phyloP scores from a whole-genome alignment of 2,113 vertebrate species.

The Cyprinus carpio region DNA sequence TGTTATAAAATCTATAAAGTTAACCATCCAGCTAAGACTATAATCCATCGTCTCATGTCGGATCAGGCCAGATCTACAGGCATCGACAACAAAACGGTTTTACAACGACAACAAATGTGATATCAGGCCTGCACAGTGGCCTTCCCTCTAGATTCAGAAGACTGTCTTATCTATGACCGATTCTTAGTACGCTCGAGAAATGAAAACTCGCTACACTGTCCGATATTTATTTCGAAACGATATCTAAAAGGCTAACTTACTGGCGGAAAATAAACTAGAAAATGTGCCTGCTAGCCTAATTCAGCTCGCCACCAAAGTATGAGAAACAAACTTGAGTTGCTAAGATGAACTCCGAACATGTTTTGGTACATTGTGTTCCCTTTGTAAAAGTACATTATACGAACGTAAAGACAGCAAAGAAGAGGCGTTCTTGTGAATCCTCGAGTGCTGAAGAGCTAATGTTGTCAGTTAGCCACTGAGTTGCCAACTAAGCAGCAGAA shows the following conservation, averaged over 20 bases:
- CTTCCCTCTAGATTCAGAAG: neutral
- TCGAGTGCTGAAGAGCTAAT: neutral
- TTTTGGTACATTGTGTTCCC: neutral
- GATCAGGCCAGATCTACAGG: conserved; percentile 9
- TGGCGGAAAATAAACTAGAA: neutral
- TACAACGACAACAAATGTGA: conserved; percentile 13
- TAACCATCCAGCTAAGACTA: neutral
- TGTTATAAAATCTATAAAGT: neutral
- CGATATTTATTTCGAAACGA: neutral
- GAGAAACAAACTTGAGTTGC: conserved; percentile 4
- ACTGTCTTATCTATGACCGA: too few relatives aligned
- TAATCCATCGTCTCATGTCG: conserved; percentile 15
- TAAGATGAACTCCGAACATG: conserved; percentile 20
- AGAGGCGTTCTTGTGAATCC: neutral
- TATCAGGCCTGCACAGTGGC: conserved; percentile 1
- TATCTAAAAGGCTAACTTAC: neutral
- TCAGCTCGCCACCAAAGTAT: conserved; percentile 17
- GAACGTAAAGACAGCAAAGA: neutral
- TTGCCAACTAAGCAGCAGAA: conserved; percentile 27
- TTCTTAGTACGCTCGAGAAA: too few relatives aligned
- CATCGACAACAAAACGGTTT: conserved; percentile 23
- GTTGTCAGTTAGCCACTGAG: conserved; percentile 26
- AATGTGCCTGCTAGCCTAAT: neutral
- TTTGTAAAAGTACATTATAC: neutral
- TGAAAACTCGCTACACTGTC: neutral